Conservation (phyloP, 2,888 invertebrate species). For the Cephus sareptanus region DNA sequence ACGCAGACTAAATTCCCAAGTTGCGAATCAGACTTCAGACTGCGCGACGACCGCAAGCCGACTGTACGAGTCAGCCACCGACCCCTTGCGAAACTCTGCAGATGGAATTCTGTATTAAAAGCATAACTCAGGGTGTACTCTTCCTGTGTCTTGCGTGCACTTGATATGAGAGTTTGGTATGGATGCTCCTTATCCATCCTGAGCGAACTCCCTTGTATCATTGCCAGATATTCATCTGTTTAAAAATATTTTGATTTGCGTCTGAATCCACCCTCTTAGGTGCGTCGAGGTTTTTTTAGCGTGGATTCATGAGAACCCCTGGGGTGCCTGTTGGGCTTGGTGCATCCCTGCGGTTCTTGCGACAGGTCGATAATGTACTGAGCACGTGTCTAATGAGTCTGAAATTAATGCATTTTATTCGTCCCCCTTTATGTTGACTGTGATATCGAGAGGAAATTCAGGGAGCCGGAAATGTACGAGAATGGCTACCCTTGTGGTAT, state of each 20-base stretch:
- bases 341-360: not conserved
- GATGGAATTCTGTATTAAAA: not conserved
- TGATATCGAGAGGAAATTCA: not conserved
- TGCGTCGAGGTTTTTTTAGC: not conserved
- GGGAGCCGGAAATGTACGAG: not conserved
- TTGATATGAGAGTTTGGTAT: not conserved
- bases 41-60: not conserved
- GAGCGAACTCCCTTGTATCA: not conserved
- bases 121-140: not conserved
- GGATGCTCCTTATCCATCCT: not conserved
- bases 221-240: not conserved
- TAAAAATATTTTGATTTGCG: not conserved
- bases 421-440: not conserved
- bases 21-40: not conserved
- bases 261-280: not conserved
- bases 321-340: not conserved
- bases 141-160: not conserved
- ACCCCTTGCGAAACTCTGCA: not conserved
- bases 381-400: not conserved
- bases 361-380: not conserved
- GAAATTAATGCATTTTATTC: not conserved
- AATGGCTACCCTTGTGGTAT: not conserved
- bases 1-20: not conserved
- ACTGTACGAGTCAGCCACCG: not conserved
- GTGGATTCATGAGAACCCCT: not conserved